Evolutionary conservation across 2,888 invertebrate species (phyloP), one percentile per base, ranked within the genome.

Genomic region (Ametastegia equiseti): DNA sequence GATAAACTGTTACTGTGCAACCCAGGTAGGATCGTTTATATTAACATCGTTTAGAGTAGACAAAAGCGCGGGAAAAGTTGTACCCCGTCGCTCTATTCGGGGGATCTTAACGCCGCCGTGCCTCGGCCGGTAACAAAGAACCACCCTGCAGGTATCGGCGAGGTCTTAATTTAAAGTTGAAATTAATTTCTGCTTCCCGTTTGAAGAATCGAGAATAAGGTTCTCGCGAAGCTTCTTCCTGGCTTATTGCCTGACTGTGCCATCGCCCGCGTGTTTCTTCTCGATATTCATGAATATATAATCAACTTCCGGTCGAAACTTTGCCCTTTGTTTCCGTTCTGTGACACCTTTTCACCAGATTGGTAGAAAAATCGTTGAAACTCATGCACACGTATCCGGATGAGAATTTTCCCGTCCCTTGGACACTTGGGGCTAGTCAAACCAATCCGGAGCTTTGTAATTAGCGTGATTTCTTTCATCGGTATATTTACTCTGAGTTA

Each of bases 161-260:
- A 60, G 88, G 90, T 91, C 90, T 91, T 91, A 91, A 91, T 91
- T 91, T 91, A 91, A 91, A 91, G 89, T 91, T 91, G 86, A 91
- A 91, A 91, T 91, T 91, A 91, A 91, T 91, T 91, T 91, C 90
- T 89, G 86, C 87, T 84, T 84, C 84, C 84, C 82, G 84, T 84
- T 82, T 81, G 83, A 77, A 77, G 81, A 81, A 81, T 50, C 63
- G 45, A 84, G 84, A 83, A n/a, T n/a, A n/a, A 86, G 77, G 80
- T 82, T 75, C 54, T 75, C 75, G n/a, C n/a, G 54, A 54, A 50
- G 36, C 75, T 39, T n/a, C n/a, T n/a, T n/a, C n/a, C n/a, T 5
- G 30, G 27, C 7, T 63, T 30, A 63, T 63, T 30, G 63, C 7
- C 63, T 47, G 36, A n/a, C 54, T 54, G 11, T 50, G 69, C n/a